These are phyloP conservation scores for Mormyrus lacerda DNA, from an alignment of 2,113 vertebrate genomes.

Conservation along the genomic window DNA sequence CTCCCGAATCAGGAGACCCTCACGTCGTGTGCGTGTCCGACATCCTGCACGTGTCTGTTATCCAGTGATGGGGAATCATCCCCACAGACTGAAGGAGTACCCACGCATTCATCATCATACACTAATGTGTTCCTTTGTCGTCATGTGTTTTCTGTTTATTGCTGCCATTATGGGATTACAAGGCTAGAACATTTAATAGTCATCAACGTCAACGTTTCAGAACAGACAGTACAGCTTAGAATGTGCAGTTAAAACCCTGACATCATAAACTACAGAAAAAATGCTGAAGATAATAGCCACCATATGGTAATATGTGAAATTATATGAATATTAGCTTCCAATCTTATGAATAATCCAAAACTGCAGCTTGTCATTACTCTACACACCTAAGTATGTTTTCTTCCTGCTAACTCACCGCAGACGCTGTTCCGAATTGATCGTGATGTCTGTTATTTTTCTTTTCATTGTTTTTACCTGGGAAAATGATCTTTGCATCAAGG, in stretches of 20 bases:
- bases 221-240: background rate
- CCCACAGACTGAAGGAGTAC: background rate
- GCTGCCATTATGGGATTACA: background rate
- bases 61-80: background rate
- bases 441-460: background rate
- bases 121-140: background rate
- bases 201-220: background rate
- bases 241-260: background rate
- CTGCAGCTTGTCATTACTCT: background rate
- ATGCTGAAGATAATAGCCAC: background rate
- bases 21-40: conserved; percentile 38
- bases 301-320: background rate
- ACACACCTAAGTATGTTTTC: background rate
- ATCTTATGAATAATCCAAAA: background rate
- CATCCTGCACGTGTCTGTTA: conserved; percentile 25
- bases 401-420: background rate
- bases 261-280: background rate
- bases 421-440: background rate
- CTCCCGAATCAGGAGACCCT: conserved; percentile 51
- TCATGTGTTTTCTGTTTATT: background rate
- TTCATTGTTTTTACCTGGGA: background rate
- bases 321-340: background rate
- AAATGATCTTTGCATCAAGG: background rate
- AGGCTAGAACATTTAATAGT: background rate
- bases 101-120: background rate